Evolutionary conservation across 2,888 invertebrate species (phyloP).

Genomic region (Andrena dorsata): DNA sequence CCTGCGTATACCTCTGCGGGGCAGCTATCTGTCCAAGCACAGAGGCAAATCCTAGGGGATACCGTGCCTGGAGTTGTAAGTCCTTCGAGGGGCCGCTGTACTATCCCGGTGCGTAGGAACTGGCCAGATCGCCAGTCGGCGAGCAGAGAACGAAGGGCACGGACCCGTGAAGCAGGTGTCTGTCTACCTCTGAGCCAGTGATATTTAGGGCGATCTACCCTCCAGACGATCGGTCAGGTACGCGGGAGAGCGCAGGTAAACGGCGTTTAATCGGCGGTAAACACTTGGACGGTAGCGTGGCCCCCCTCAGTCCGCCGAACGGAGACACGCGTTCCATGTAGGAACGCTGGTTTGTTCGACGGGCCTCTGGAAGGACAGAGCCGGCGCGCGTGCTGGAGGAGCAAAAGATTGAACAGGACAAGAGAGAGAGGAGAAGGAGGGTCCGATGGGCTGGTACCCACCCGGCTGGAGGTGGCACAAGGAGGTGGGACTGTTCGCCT

Average conservation of each 20-base stretch:
- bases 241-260: slow-evolving; percentile 13
- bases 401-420: slow-evolving; percentile 64
- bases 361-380: slow-evolving; percentile 44
- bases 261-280: slow-evolving; percentile 31
- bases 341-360: slow-evolving; percentile 27
- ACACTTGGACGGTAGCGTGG: slow-evolving; percentile 26
- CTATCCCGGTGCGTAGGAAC: neutral
- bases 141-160: slow-evolving; percentile 3
- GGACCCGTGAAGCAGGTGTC: slow-evolving; percentile 44
- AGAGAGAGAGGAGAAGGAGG: slow-evolving; percentile 80
- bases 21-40: too few species aligned
- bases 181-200: slow-evolving; percentile 22
- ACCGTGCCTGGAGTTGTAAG: too few species aligned
- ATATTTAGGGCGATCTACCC: slow-evolving; percentile 42
- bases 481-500: slow-evolving; percentile 84
- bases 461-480: slow-evolving; percentile 83
- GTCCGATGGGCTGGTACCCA: slow-evolving; percentile 85
- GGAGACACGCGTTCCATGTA: slow-evolving; percentile 19
- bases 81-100: neutral
- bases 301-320: neutral
- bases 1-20: too few species aligned
- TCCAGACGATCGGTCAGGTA: slow-evolving; percentile 34
- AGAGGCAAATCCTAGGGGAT: too few species aligned
- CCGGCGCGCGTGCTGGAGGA: slow-evolving; percentile 32
- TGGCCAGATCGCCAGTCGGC: neutral